Evolutionary conservation across 2,888 invertebrate species (phyloP), one percentile per base, ranked within the genome.

Genomic region (Troides helena): DNA sequence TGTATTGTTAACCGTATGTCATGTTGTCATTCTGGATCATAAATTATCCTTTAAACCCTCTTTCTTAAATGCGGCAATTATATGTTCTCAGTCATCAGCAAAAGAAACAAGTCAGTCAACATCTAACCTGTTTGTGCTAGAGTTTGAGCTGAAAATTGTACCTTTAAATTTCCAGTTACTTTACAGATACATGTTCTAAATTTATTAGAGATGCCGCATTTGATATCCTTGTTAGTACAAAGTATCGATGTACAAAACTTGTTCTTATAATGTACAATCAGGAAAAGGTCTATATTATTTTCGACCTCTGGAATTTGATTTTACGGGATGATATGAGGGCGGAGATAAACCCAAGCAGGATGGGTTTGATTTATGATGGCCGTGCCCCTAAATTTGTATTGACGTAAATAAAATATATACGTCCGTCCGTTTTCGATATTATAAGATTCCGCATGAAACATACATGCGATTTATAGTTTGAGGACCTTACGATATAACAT

Each of bases 271-370:
- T 63, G n/a, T 53, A 50, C 25, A 8, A 53, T 30, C 17, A 50
- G n/a, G 30, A 63, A 63, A n/a, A 53, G 63, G 30, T 36, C 36
- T 57, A 57, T 57, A 21, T 57, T 57, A 57, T 57, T 57, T 57
- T 21, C 57, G 57, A 21, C 18, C 57, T 57, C 57, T 43, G 25
- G 18, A 23, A 58, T 65, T 65, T 65, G 58, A 65, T 57, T 65
- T 65, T 65, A 57, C 39, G 39, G 39, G 58, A 59, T 58, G 58
- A 65, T 86, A 87, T 84, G 84, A 87, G 87, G 86, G 88, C 86
- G n/a, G 57, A 57, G 87, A 89, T 89, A 89, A 89, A 89, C 83
- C 85, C 81, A 87, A 88, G 88, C 87, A 88, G 88, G 88, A 89
- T 84, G 87, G 83, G 85, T 82, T 86, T 88, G 89, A 89, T 89